Base-by-base conservation (phyloP, 2,113 vertebrate species). In the Sturnus vulgaris region DNA sequence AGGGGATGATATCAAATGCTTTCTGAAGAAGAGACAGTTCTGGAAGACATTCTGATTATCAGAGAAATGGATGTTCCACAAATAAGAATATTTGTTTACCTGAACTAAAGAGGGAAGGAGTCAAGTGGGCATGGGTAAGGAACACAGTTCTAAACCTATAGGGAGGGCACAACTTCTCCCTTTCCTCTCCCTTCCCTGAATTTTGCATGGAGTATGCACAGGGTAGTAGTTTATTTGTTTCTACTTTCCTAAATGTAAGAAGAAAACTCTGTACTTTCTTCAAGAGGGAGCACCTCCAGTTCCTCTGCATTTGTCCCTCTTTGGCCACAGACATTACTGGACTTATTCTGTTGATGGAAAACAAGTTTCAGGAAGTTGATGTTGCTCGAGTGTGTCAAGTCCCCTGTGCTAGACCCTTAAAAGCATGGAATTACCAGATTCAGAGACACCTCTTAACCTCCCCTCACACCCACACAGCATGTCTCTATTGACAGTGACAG, bases 401-500 rank as follows among this genome's bases (percentile, higher is more conserved):
- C 64, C 47, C 22, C 68, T 68, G 50, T 0, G 10, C 84, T 68
- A 92, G 89, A 91, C 84, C 72, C 87, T 86, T 92, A 89, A 91
- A 96, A 93, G 55, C 75, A 78, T 78, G 75, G 90, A 90, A 94
- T 93, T 94, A 83, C 56, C 56, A 71, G 88, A 94, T 70, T 90
- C 71, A 77, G 88, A 86, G 85, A 88, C 85, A 95, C 68, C 78
- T 96, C 90, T 96, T 95, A 94, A 82, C 93, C 85, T 96, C 85
- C 52, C 24, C 68, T 96, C 90, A 90, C 94, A 96, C 93, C 93
- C 90, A 96, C 79, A 83, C 95, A 95, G 92, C 92, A 68, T 77
- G 87, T 96, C 88, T 97, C 92, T 96, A 93, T 96, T 95, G 95
- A 93, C 96, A 95, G 76, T 96, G 95, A 97, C 96, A 97, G 94